phyloP scores from a whole-genome alignment of 2,113 vertebrate genomes.

The Formicarius rufipectus region DNA sequence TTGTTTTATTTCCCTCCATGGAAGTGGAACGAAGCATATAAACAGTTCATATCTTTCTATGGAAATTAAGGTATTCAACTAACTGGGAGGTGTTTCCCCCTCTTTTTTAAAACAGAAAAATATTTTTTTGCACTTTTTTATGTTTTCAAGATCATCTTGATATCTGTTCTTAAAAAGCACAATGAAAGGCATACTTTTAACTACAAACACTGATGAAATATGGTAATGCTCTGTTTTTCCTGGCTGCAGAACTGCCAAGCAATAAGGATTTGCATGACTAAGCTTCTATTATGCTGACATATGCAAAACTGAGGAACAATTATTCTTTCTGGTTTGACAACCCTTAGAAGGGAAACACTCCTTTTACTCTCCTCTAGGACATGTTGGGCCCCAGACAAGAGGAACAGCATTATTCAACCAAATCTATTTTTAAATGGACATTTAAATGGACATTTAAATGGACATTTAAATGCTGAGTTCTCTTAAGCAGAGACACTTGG shows the following conservation, averaged over 20 bases:
- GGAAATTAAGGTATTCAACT: constrained; percentile 50
- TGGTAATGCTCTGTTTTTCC: constrained; percentile 29
- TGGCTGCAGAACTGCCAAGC: constrained; percentile 59
- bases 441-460: constrained; percentile 57
- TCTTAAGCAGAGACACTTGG: constrained; percentile 9
- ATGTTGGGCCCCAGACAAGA: constrained; percentile 11
- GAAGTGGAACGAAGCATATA: neutral
- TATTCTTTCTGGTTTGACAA: constrained; percentile 56
- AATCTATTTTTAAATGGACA: constrained; percentile 14
- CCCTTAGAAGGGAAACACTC: constrained; percentile 58
- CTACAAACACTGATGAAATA: constrained; percentile 69
- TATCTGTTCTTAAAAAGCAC: constrained; percentile 70
- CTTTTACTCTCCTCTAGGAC: constrained; percentile 27
- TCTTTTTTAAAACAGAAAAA: constrained; percentile 53
- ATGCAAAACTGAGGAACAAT: constrained; percentile 59
- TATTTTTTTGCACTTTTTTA: constrained; percentile 46
- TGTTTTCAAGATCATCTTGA: constrained; percentile 59
- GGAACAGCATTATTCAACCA: neutral
- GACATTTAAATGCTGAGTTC: constrained; percentile 24
- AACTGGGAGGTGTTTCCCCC: neutral
- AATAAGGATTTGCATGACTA: constrained; percentile 77
- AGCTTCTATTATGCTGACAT: constrained; percentile 68
- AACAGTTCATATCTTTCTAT: constrained; percentile 40
- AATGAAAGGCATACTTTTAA: constrained; percentile 63
- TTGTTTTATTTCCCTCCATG: neutral